A percentile compares a stretch with the other conserved stretches of the same genome.
These are phyloP conservation scores for Tolypeutes matacus DNA, from an alignment of 2,797 vertebrate species.

Conservation along the genomic window DNA sequence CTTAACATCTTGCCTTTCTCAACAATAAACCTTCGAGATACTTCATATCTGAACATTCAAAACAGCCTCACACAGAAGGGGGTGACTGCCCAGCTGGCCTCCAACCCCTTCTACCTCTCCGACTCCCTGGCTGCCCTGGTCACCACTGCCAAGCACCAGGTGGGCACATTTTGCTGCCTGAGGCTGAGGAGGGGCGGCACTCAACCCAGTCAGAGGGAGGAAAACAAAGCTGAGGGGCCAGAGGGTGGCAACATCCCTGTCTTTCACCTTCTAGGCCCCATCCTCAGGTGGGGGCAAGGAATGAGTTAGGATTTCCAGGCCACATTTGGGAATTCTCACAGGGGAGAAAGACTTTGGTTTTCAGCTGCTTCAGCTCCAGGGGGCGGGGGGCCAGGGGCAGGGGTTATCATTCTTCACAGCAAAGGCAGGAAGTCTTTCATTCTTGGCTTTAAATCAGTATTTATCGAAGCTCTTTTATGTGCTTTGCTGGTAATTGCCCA, in stretches of 20 bases:
- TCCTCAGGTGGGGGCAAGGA: background rate
- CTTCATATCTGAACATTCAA: background rate
- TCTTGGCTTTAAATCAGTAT: background rate
- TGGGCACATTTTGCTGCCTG: background rate
- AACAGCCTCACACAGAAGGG: background rate
- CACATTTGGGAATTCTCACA: background rate
- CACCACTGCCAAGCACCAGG: background rate
- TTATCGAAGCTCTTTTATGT: background rate
- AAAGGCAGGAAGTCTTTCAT: background rate
- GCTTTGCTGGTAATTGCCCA: background rate
- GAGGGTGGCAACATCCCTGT: conserved; percentile 65
- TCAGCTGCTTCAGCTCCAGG: too few relatives aligned
- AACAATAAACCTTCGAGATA: background rate
- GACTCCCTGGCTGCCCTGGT: background rate
- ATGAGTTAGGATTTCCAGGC: background rate
- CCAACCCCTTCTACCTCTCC: background rate
- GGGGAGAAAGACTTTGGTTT: background rate
- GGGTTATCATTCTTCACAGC: background rate
- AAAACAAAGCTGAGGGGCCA: conserved; percentile 35
- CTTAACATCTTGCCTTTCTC: background rate
- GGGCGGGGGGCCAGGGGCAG: too few relatives aligned
- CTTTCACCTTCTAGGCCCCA: background rate
- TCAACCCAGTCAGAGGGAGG: background rate
- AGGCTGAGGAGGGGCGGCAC: background rate
- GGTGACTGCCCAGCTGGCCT: background rate